phyloP scores from a whole-genome alignment of 2,797 vertebrate species.

The Tragelaphus eurycerus region DNA sequence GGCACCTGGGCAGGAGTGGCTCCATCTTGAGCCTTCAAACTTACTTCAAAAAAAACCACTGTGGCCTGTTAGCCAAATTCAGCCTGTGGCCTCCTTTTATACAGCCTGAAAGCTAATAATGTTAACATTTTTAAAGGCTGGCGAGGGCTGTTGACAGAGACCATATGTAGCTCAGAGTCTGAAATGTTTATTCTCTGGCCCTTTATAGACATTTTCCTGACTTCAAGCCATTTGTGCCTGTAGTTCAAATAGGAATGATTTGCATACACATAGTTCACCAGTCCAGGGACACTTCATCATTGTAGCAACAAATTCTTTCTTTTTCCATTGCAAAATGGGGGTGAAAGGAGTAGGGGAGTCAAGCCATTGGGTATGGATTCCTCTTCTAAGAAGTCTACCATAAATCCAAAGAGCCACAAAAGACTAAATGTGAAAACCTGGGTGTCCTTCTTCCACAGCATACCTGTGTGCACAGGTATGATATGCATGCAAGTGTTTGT shows the following conservation, averaged over 20 bases:
- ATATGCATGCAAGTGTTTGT: accelerated
- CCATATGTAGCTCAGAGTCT: neutral
- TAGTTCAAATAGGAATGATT: neutral
- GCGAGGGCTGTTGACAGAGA: neutral
- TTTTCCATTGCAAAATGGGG: neutral
- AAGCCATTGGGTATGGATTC: neutral
- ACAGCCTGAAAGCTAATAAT: neutral
- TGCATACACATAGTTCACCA: neutral
- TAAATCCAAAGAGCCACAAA: neutral
- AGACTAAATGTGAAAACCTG: neutral
- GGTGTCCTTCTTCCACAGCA: neutral
- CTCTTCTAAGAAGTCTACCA: neutral
- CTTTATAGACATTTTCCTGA: neutral
- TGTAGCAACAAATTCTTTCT: neutral
- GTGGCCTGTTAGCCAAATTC: neutral
- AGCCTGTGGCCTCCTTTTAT: neutral
- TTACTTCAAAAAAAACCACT: neutral
- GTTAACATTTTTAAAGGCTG: neutral
- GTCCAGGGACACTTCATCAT: neutral
- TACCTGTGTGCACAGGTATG: neutral
- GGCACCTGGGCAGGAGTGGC: neutral
- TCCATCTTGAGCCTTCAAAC: neutral
- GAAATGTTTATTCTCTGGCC: neutral
- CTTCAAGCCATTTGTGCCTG: neutral
- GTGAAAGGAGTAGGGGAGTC: neutral